Conservation (phyloP, 2,797 vertebrate species). For the Micrastur ruficollis region DNA sequence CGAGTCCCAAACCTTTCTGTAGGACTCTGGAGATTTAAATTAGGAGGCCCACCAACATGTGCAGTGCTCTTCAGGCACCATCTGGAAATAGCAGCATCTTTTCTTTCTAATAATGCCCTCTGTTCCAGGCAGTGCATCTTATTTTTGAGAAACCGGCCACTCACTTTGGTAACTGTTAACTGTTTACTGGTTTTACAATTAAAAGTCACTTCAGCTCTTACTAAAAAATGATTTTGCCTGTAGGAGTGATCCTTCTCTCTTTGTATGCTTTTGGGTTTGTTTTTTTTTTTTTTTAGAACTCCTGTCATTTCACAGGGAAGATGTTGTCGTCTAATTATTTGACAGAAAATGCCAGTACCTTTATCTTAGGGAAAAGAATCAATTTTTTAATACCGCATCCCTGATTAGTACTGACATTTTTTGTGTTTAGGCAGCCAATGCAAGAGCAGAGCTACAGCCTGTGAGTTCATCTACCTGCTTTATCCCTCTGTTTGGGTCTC, state of each 20-base stretch:
- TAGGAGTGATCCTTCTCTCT: not conserved
- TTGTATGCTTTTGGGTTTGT: not conserved
- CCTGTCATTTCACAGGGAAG: not conserved
- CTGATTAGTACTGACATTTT: not conserved
- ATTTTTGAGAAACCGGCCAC: not conserved
- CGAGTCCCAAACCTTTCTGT: not conserved
- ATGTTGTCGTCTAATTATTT: not conserved
- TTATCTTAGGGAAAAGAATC: not conserved
- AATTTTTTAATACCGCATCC: not conserved
- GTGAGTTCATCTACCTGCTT: not conserved
- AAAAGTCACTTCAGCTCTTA: not conserved
- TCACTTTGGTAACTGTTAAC: not conserved
- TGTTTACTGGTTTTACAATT: not conserved
- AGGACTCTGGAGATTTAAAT: not conserved
- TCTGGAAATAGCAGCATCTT: not conserved
- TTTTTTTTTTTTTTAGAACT: not conserved
- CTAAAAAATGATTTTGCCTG: not conserved
- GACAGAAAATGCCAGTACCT: not conserved
- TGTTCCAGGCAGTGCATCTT: not conserved
- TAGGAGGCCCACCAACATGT: not conserved
- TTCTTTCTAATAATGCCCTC: not conserved
- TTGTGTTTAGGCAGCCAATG: not conserved
- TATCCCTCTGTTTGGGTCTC: not conserved
- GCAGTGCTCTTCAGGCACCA: not conserved
- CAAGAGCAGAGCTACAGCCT: not conserved